Evolutionary conservation across 2,797 vertebrate genomes (phyloP), one percentile per base, ranked within the genome.

Genomic region (Dromococcyx pavoninus): DNA sequence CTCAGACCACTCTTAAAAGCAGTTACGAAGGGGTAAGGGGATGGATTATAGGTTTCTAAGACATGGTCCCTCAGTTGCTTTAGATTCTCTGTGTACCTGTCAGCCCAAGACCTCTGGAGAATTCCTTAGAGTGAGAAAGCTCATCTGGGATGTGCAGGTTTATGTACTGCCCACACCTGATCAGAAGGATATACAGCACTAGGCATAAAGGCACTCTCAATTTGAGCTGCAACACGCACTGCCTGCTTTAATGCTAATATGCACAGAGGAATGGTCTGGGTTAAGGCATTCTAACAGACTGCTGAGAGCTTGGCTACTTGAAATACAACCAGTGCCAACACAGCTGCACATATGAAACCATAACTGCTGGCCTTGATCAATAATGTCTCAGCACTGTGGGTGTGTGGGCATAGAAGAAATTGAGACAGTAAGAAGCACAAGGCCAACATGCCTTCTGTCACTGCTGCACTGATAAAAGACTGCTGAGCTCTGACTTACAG

Each of bases 31-130:
- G 14, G 5, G 14, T 85, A 37, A n/a, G 43, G 12, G 39, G 58
- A n/a, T 17, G 53, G 25, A 4, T 71, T 64, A 32, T 6, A 43
- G 9, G 13, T 50, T 90, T 48, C 39, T 54, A 65, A 70, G 23
- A 9, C 16, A 15, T 25, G 10, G 19, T 51, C 7, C 30, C 22
- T 73, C n/a, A 5, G 10, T 30, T 0, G 0, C 24, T 64, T 69
- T 58, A 53, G 30, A 69, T 9, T 7, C 13, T 39, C 23, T 3
- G 11, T 25, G 27, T 27, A 46, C 16, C 24, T 81, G 43, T 41
- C 65, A 86, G 17, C 10, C 22, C 28, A 62, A 89, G 41, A 28
- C n/a, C 24, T 28, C 21, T n/a, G 4, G 56, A 51, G 33, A 81
- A 16, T 56, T 56, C 44, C 22, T 71, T 24, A 14, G 7, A 39